Percentiles rank a stretch among this genome's conserved stretches.
Evolutionary conservation across 2,797 vertebrate species (phyloP).

Genomic region (Anas georgica): DNA sequence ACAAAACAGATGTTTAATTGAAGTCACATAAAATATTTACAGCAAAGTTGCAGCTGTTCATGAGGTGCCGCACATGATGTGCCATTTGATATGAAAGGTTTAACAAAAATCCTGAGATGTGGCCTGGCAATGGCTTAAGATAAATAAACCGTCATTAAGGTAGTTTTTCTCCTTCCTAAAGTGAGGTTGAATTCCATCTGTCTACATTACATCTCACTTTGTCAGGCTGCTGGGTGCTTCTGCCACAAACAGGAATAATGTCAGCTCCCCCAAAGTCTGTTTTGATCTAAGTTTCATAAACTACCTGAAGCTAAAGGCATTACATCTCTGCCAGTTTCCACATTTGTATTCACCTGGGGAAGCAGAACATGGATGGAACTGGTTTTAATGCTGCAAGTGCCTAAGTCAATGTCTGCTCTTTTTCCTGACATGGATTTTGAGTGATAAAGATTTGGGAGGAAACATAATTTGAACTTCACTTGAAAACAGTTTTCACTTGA

Average conservation of each 20-base stretch:
- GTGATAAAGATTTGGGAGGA: background rate
- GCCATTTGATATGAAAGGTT: background rate
- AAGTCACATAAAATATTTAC: slow-evolving; percentile 48
- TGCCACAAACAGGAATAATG: background rate
- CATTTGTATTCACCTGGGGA: background rate
- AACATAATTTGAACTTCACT: background rate
- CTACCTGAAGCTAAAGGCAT: background rate
- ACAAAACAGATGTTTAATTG: slow-evolving; percentile 39
- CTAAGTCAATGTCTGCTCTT: background rate
- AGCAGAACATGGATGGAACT: background rate
- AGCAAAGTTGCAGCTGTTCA: slow-evolving; percentile 20
- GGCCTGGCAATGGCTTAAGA: background rate
- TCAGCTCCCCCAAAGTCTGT: background rate
- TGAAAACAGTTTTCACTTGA: background rate
- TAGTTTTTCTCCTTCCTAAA: background rate
- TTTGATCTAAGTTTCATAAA: background rate
- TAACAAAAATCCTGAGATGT: background rate
- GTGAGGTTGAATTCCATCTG: background rate
- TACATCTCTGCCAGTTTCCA: background rate
- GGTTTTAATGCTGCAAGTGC: background rate
- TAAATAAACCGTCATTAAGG: background rate
- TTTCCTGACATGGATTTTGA: background rate
- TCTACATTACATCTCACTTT: background rate
- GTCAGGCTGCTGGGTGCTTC: background rate
- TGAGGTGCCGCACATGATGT: background rate